phyloP scores from a whole-genome alignment of 1,140 invertebrate genomes.

The Alviniconcha marisindica region DNA sequence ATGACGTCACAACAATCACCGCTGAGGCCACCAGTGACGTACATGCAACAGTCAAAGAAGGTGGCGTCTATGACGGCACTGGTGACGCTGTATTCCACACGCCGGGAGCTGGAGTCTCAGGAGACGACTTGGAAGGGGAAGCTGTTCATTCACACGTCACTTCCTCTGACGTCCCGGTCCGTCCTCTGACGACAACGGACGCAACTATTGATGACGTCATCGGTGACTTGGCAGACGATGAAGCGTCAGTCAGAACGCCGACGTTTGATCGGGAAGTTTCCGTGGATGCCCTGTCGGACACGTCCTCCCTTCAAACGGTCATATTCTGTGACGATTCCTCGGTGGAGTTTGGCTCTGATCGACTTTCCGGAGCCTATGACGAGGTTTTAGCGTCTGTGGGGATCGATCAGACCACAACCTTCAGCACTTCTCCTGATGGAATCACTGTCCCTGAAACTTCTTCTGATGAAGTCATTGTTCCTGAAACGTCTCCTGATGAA shows the following conservation, averaged over 20 bases:
- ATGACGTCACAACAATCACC: no score
- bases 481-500: no score
- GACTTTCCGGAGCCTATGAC: not conserved
- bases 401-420: not conserved
- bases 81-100: no score
- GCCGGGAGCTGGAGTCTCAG: no score
- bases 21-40: no score
- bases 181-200: not conserved
- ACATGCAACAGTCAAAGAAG: no score
- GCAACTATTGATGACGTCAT: not conserved
- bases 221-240: not conserved
- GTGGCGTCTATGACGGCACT: no score
- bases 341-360: not conserved
- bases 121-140: no score
- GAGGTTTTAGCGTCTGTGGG: not conserved
- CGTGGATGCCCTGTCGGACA: slow-evolving; percentile 6
- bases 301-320: slow-evolving; percentile 7
- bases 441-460: no score
- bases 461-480: no score
- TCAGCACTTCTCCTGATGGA: no score
- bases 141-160: no score
- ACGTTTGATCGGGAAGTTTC: not conserved
- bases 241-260: not conserved
- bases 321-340: not conserved
- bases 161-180: not conserved